Conservation (phyloP, 2,888 invertebrate species). For the Euphydryas editha region DNA sequence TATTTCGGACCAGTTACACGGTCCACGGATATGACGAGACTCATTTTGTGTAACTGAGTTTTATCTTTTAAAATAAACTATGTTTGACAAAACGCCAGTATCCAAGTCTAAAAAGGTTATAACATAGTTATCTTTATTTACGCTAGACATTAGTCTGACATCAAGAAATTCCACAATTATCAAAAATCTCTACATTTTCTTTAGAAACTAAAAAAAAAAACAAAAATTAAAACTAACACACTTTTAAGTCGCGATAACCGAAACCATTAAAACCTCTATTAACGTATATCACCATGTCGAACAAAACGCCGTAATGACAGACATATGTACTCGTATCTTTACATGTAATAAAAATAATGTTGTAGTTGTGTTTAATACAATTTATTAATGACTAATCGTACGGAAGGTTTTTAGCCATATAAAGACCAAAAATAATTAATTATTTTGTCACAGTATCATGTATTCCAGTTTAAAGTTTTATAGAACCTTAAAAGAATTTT, state of each 20-base stretch:
- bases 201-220: constrained; percentile 1
- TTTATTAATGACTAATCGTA: background rate
- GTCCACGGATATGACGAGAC: too few relatives aligned
- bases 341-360: background rate
- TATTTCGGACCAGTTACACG: too few relatives aligned
- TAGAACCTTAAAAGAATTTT: too few relatives aligned
- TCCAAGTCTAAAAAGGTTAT: background rate
- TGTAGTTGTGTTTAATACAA: background rate
- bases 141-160: background rate
- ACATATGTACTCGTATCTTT: background rate
- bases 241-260: constrained; percentile 9
- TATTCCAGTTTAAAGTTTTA: too few relatives aligned
- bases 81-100: background rate
- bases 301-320: constrained; percentile 1
- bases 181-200: background rate
- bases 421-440: too few relatives aligned
- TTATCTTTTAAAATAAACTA: too few relatives aligned
- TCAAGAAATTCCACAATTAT: background rate
- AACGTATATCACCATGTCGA: constrained; percentile 1
- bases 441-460: too few relatives aligned
- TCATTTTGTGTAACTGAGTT: too few relatives aligned
- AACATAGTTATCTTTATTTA: background rate
- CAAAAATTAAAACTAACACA: constrained; percentile 14
- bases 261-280: constrained; percentile 11
- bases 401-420: background rate